phyloP scores from a whole-genome alignment of 2,113 vertebrate species.

The Burhinus oedicnemus region DNA sequence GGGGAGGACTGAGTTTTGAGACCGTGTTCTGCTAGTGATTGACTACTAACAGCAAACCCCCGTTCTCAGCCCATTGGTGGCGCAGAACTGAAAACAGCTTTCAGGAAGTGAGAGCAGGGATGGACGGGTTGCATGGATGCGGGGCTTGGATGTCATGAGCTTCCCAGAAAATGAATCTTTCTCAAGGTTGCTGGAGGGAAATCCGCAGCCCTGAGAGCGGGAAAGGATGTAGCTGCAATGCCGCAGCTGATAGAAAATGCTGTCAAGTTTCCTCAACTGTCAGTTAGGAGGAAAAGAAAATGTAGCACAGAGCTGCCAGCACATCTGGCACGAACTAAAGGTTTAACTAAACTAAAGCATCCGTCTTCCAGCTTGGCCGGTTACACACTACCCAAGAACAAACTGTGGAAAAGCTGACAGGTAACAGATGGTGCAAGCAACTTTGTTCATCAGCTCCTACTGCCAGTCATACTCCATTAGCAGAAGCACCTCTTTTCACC shows the following conservation, averaged over 20 bases:
- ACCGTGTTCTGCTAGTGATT: not conserved
- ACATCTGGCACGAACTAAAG: slow-evolving; percentile 44
- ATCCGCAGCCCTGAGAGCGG: not conserved
- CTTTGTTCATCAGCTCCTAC: not conserved
- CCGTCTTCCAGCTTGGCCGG: not conserved
- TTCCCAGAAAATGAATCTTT: slow-evolving; percentile 3
- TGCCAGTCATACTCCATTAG: not conserved
- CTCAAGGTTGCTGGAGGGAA: slow-evolving; percentile 1
- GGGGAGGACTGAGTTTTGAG: not conserved
- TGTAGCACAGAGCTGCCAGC: slow-evolving; percentile 21
- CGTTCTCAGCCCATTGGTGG: not conserved
- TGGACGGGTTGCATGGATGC: not conserved
- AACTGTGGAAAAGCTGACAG: slow-evolving; percentile 29
- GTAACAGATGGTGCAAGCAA: slow-evolving; percentile 35
- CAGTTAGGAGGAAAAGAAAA: slow-evolving; percentile 30
- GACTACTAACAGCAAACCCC: not conserved
- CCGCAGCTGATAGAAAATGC: slow-evolving; percentile 31
- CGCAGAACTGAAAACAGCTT: not conserved
- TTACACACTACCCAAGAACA: slow-evolving; percentile 2
- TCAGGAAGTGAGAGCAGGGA: not conserved
- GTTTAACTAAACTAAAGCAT: slow-evolving; percentile 41
- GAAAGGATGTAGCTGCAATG: not conserved
- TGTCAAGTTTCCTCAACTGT: slow-evolving; percentile 39
- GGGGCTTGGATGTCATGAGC: not conserved
- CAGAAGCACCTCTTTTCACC: not conserved